phyloP scores from a whole-genome alignment of 2,797 vertebrate genomes.

The Eurystomus glaucurus region DNA sequence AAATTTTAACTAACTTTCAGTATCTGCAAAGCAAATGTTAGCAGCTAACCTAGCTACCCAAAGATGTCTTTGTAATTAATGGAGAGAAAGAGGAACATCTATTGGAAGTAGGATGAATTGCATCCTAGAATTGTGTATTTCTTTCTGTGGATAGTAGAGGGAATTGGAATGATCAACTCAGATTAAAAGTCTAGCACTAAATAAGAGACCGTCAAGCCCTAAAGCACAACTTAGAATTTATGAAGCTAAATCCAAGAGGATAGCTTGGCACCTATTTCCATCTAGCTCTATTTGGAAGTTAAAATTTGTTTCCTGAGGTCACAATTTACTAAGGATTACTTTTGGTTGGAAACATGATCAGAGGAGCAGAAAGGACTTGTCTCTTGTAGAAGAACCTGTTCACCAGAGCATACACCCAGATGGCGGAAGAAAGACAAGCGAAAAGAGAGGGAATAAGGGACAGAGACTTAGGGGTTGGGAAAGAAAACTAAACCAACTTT shows the following conservation, averaged over 20 bases:
- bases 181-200: not conserved
- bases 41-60: not conserved
- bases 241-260: not conserved
- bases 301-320: not conserved
- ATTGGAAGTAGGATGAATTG: not conserved
- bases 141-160: not conserved
- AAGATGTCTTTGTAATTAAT: not conserved
- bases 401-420: not conserved
- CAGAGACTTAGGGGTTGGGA: no score
- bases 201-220: not conserved
- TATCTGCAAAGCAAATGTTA: not conserved
- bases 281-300: not conserved
- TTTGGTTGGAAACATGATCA: not conserved
- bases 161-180: not conserved
- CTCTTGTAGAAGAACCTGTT: not conserved
- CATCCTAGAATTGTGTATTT: not conserved
- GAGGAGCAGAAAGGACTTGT: not conserved
- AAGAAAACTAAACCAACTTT: no score
- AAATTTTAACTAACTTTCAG: not conserved
- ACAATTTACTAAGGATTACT: not conserved
- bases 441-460: no score
- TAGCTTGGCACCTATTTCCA: not conserved
- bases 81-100: not conserved
- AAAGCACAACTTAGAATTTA: not conserved
- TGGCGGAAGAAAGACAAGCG: not conserved